Conservation (phyloP, 2,888 invertebrate species). For the Deilephila elpenor region DNA sequence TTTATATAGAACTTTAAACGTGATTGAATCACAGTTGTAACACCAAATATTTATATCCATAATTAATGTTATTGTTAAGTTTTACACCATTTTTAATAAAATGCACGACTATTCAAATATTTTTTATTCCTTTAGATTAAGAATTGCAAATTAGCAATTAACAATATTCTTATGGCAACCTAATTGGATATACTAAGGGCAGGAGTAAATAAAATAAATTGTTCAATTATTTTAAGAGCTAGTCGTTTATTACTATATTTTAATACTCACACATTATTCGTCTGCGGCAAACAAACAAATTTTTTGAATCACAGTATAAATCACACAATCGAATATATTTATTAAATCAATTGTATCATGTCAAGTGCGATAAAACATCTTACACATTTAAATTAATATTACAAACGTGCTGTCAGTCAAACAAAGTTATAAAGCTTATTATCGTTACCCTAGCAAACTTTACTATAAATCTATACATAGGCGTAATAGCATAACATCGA, state of each 20-base stretch:
- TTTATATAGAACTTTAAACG: slow-evolving; percentile 36
- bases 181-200: background rate
- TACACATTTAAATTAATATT: slow-evolving; percentile 40
- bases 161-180: background rate
- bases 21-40: slow-evolving; percentile 57
- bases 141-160: background rate
- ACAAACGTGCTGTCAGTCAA: slow-evolving; percentile 59
- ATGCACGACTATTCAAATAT: slow-evolving; percentile 30
- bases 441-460: slow-evolving; percentile 32
- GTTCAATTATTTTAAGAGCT: slow-evolving; percentile 24
- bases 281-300: slow-evolving; percentile 48
- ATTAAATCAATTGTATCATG: slow-evolving; percentile 43
- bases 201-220: slow-evolving; percentile 26
- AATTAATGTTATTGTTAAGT: slow-evolving; percentile 44
- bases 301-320: slow-evolving; percentile 49
- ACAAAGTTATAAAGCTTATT: slow-evolving; percentile 51
- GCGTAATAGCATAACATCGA: background rate
- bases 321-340: slow-evolving; percentile 56
- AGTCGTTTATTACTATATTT: slow-evolving; percentile 29
- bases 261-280: slow-evolving; percentile 45
- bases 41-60: slow-evolving; percentile 54
- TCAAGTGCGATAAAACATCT: slow-evolving; percentile 39
- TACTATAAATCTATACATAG: background rate
- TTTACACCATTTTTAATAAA: slow-evolving; percentile 53
- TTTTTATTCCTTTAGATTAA: slow-evolving; percentile 6